phyloP scores from a whole-genome alignment of 2,797 vertebrate genomes.

The Acipenser oxyrinchus region DNA sequence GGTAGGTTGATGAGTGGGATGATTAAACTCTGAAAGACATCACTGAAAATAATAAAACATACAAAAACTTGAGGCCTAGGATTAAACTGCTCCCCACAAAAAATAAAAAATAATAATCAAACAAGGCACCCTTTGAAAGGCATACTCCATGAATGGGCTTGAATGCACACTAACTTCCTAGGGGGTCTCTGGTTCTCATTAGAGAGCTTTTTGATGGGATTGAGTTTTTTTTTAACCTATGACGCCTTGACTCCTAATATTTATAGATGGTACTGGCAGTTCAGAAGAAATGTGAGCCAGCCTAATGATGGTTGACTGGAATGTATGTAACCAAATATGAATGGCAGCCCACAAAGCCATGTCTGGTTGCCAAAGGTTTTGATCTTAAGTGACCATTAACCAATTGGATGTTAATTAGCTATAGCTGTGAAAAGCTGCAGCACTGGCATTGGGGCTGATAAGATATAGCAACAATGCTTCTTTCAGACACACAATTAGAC shows the following conservation, averaged over 20 bases:
- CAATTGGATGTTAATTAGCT: conserved; percentile 39
- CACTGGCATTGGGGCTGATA: conserved; percentile 55
- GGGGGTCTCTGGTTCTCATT: background rate
- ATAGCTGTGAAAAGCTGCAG: conserved; percentile 39
- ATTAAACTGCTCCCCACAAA: no score
- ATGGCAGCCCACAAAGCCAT: background rate
- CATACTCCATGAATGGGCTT: no score
- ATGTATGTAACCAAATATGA: no score
- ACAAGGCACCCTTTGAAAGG: no score
- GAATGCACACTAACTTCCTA: no score
- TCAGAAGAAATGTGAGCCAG: background rate
- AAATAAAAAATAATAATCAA: no score
- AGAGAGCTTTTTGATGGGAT: conserved; percentile 1
- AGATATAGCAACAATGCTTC: conserved; percentile 39
- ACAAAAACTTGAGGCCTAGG: no score
- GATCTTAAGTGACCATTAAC: conserved; percentile 26
- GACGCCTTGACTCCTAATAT: background rate
- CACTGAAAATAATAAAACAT: no score
- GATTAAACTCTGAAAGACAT: no score
- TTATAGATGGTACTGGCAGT: background rate
- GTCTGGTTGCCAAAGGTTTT: background rate
- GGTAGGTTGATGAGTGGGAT: no score
- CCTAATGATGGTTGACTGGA: conserved; percentile 1
- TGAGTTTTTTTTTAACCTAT: background rate
- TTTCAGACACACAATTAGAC: conserved; percentile 32